Base-by-base conservation (phyloP, 2,797 vertebrate genomes). In the Argentina silus region DNA sequence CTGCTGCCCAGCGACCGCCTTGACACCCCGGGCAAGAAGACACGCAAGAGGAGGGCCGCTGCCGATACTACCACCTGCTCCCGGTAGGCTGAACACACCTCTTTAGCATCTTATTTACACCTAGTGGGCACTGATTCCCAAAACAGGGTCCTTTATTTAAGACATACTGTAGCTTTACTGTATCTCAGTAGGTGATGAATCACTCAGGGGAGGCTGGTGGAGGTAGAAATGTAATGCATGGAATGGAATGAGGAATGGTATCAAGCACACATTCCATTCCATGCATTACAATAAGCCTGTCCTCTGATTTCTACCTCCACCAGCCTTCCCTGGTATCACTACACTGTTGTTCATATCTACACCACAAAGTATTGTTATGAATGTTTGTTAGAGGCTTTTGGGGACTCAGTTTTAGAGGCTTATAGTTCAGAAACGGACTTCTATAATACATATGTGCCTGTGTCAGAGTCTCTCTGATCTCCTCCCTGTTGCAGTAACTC, bases 1-100 rank as follows among this genome's bases (percentile, higher is more conserved):
- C 87, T 95, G 84, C 86, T 95, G 84, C 94, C 94, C 73, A 93
- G 93, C 0, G 93, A 93, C 85, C 84, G 94, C 56, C 83, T 93
- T 74, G 94, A 95, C 67, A 91, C 90, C 86, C 90, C 90, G 0
- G 78, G 73, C 83, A 94, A 90, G 88, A 94, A 92, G 85, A 92
- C 82, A 84, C 92, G 95, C 81, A 93, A 94, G 81, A 93, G 91
- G 87, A 93, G 95, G 81, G 93, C 94, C 0, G 89, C 92, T 51
- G 78, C 90, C 1, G 93, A 94, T 11, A 65, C 87, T 66, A 84
- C 91, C 44, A 91, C 90, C 81, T 95, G 95, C 83, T 88, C 93
- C 80, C 91, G 94, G 94, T 95, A 92, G 17, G 27, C 6, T 23
- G 44, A 64, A 19, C 56, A 14, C 19, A 50, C 11, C 43, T 17